Evolutionary conservation across 2,797 vertebrate species (phyloP).

Genomic region (Rousettus madagascariensis): DNA sequence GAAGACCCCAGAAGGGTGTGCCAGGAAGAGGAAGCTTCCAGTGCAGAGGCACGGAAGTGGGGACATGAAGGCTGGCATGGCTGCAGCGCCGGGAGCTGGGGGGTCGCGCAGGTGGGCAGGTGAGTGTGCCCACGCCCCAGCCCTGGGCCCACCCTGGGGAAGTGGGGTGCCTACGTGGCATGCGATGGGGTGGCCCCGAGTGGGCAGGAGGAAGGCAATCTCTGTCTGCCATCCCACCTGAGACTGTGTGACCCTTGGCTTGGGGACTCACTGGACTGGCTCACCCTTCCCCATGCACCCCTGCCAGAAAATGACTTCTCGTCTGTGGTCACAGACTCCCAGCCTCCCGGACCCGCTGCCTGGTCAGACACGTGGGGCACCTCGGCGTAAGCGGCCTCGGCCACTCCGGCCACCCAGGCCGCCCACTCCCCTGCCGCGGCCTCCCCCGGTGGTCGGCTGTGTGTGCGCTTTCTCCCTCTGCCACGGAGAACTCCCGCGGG

Average conservation of each 20-base stretch:
- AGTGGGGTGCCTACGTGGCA: neutral
- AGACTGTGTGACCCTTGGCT: neutral
- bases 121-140: rapidly evolving
- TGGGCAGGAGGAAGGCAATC: neutral
- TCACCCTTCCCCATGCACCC: neutral
- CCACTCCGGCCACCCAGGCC: neutral
- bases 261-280: neutral
- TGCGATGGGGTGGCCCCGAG: too few species aligned
- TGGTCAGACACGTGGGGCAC: neutral
- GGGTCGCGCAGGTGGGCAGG: neutral
- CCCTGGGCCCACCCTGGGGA: neutral
- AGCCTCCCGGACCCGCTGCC: neutral
- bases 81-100: neutral
- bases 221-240: neutral
- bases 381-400: neutral
- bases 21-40: rapidly evolving
- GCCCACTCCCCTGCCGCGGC: neutral
- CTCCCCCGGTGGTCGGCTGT: neutral
- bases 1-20: neutral
- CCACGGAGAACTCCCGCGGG: neutral
- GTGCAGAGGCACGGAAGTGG: neutral
- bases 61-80: neutral
- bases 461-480: too few species aligned
- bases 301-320: neutral
- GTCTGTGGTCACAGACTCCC: neutral